Evolutionary conservation across 2,888 invertebrate species (phyloP), one percentile per base, ranked within the genome.

Genomic region (Corbicula japonica): DNA sequence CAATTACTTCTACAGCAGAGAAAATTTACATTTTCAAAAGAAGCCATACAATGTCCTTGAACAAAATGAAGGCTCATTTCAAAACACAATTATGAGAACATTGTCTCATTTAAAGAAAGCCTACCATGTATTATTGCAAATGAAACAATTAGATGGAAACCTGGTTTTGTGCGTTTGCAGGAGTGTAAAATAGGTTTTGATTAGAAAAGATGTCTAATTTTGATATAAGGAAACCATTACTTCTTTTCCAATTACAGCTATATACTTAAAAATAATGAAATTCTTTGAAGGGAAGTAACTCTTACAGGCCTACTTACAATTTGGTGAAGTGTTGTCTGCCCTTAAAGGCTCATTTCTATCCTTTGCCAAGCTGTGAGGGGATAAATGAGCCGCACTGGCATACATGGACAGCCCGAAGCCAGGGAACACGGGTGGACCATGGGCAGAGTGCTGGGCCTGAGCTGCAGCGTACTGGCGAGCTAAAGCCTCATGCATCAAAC

Each of bases 281-380:
- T 8, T 5, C 5, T 32, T 32, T 32, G 5, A 65, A 65, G 65
- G 65, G 65, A 35, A 34, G 21, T 21, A 21, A 65, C 35, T 65
- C 35, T 48, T 34, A 6, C 6, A n/a, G n/a, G 34, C 88, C 76
- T 88, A 91, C 76, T 83, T 88, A 78, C 86, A 76, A 73, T 80
- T 83, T 32, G 80, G 89, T 75, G 89, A 88, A 41, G 80, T 84
- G 62, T 88, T 88, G 12, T 90, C 91, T 8, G 81, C 46, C 56
- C 60, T 95, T 95, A 62, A 95, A 26, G 73, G 79, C 12, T 83
- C 83, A 62, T n/a, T 74, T 15, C 83, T 50, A 38, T 83, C 83
- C 62, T 80, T 80, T 30, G 68, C 71, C 85, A 80, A 94, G 26
- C 95, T 94, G 65, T 95, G 95, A 50, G 95, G 44, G 78, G 86